Conservation (phyloP, 1,140 invertebrate species). For the Trichogramma pretiosum region DNA sequence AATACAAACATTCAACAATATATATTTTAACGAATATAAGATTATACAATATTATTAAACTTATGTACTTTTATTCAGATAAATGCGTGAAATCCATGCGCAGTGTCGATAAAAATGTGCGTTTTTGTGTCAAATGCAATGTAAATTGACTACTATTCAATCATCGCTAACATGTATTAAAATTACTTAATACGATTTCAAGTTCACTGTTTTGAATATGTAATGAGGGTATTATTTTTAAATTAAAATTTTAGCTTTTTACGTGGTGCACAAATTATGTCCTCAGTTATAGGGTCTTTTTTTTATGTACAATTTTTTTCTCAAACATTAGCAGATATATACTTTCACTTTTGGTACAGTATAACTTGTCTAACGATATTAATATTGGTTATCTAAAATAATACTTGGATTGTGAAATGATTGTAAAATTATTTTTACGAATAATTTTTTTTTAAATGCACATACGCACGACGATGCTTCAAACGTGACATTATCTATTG, state of each 20-base stretch:
- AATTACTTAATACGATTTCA: constrained; percentile 5
- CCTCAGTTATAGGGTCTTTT: constrained; percentile 5
- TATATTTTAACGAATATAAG: not conserved
- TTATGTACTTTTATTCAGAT: constrained; percentile 1
- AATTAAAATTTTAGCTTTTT: no score
- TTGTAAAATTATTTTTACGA: constrained; percentile 1
- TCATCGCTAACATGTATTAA: constrained; percentile 11
- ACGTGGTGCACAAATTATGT: constrained; percentile 8
- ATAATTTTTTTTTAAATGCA: not conserved
- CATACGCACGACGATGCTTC: not conserved
- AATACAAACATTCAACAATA: not conserved
- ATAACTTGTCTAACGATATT: no score
- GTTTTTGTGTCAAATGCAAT: constrained; percentile 14
- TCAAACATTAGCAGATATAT: constrained; percentile 8
- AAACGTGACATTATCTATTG: no score
- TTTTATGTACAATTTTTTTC: constrained; percentile 13
- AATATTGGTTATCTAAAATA: not conserved
- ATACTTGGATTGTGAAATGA: not conserved
- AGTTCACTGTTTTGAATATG: no score
- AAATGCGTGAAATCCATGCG: no score
- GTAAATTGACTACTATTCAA: constrained; percentile 3
- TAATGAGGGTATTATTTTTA: no score
- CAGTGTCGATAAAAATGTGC: constrained; percentile 17
- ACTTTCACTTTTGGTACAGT: constrained; percentile 15
- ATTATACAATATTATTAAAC: constrained; percentile 1